Evolutionary conservation across 2,888 invertebrate genomes (phyloP), one percentile per base, ranked within the genome.

Genomic region (Cephalotes varians): DNA sequence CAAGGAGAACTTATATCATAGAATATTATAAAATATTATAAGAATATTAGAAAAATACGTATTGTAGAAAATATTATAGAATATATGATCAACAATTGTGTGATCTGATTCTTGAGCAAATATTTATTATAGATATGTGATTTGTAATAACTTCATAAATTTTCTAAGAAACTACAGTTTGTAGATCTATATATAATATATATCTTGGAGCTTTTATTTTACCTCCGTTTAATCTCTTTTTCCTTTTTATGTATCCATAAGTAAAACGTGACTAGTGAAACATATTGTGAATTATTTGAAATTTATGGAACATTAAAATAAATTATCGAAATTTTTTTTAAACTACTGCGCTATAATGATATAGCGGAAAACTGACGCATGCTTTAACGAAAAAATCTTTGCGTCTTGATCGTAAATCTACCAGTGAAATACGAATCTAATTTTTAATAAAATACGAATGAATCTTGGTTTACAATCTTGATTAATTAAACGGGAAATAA

Each of bases 401-500:
- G 62, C 18, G 18, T 49, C 1, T 62, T 64, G 18, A 47, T 73
- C 10, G 18, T 34, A 47, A 49, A 49, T 74, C 10, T 62, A 15
- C 12, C 21, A 76, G 12, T 34, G 21, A 5, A 65, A n/a, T 25
- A n/a, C 28, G 73, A 76, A 84, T 80, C 49, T 83, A 86, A 86
- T 87, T 87, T 79, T 82, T 79, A 87, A 83, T 77, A 80, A 86
- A 87, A 87, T 84, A 80, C 72, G 62, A 73, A 65, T 51, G 56
- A 54, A 44, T 28, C 25, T 28, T 31, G 51, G 74, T 40, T 49
- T 21, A 37, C 37, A 64, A 73, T n/a, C n/a, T n/a, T n/a, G n/a
- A n/a, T 87, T 87, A 85, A 88, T 88, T 88, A 86, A 83, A 54
- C 62, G n/a, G n/a, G 69, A 83, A 83, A 79, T 56, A 72, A 77